phyloP scores from a whole-genome alignment of 2,797 vertebrate species.

The Odontamblyopus rebecca region DNA sequence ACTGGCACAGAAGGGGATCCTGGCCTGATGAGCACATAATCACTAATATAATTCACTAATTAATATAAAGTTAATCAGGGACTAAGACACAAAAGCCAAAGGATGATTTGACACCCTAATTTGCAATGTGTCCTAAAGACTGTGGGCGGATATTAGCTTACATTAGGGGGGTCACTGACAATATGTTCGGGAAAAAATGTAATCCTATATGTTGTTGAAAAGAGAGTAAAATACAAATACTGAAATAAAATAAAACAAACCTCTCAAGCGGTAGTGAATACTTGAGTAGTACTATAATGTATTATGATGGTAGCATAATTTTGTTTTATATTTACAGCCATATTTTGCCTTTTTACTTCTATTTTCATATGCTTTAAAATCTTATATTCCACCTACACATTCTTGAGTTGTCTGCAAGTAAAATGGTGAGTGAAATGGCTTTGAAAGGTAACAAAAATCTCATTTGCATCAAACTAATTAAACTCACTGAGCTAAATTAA shows the following conservation, averaged over 20 bases:
- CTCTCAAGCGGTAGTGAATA: no score
- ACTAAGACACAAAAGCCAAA: constrained; percentile 48
- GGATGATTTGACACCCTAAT: constrained; percentile 47
- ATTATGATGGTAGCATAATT: background rate
- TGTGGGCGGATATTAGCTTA: constrained; percentile 3
- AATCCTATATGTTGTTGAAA: background rate
- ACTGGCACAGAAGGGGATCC: constrained; percentile 50
- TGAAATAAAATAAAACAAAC: no score
- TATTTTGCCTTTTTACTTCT: background rate
- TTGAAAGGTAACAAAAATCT: constrained; percentile 67
- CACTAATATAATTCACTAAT: constrained; percentile 67
- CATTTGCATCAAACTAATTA: constrained; percentile 89
- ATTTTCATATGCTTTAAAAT: background rate
- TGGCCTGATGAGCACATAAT: constrained; percentile 60
- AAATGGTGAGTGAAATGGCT: background rate
- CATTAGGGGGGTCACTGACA: background rate
- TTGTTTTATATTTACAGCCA: background rate
- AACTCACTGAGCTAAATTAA: constrained; percentile 79
- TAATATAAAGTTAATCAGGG: constrained; percentile 68
- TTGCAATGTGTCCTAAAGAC: constrained; percentile 35
- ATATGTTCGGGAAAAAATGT: background rate
- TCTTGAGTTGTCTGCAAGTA: background rate
- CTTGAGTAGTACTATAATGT: background rate
- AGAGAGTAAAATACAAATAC: background rate
- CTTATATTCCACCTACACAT: background rate